Conservation (phyloP, 1,140 invertebrate species). For the Homalodisca vitripennis region DNA sequence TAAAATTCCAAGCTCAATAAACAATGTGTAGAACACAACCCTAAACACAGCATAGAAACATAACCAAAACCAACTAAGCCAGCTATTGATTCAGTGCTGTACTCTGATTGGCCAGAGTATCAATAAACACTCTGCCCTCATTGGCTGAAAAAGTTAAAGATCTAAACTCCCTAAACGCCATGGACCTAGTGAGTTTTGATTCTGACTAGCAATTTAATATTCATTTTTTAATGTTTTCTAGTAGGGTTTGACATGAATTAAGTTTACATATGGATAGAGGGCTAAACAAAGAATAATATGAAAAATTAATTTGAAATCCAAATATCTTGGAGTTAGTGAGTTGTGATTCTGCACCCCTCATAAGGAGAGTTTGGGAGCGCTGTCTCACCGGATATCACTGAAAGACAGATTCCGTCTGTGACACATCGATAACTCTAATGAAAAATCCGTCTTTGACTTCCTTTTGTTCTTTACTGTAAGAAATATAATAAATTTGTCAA, state of each 20-base stretch:
- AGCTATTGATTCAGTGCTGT: neutral
- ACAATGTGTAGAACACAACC: neutral
- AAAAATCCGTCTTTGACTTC: no score
- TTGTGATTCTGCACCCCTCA: no score
- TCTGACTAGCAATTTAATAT: neutral
- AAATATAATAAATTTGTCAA: no score
- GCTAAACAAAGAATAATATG: neutral
- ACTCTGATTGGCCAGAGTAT: conserved; percentile 8
- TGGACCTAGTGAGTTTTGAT: conserved; percentile 24
- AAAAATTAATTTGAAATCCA: neutral
- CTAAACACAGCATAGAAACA: neutral
- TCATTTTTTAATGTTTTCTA: neutral
- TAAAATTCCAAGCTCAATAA: conserved; percentile 9
- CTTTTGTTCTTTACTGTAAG: no score
- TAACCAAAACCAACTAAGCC: neutral
- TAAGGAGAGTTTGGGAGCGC: no score
- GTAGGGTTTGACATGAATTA: conserved; percentile 20
- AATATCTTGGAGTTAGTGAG: conserved; percentile 19
- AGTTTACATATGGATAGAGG: conserved; percentile 1
- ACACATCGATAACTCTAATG: no score
- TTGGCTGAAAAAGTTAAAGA: conserved; percentile 6
- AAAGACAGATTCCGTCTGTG: no score
- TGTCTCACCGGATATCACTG: no score
- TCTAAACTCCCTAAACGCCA: conserved; percentile 12
- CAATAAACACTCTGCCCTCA: conserved; percentile 2